Conservation (phyloP, 2,113 vertebrate genomes). For the human (Homo sapiens) region DNA sequence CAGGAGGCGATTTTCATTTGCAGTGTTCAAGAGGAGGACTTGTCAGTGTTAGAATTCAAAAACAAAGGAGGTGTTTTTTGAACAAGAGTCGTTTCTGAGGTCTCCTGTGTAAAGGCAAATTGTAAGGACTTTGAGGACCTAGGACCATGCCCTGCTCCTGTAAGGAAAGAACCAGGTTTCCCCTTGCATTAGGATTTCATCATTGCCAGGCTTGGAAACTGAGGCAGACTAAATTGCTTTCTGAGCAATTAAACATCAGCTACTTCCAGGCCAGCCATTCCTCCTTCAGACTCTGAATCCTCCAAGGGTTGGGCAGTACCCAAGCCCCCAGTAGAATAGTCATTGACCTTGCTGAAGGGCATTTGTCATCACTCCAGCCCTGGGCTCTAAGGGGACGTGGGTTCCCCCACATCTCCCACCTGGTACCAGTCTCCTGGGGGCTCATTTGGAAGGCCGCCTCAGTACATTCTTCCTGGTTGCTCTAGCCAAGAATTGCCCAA, state of each 20-base stretch:
- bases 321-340: not conserved
- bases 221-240: not conserved
- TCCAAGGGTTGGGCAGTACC: not conserved
- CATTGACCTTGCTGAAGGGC: not conserved
- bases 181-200: not conserved
- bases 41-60: not conserved
- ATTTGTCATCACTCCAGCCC: not conserved
- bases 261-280: not conserved
- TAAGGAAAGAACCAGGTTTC: not conserved
- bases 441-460: not conserved
- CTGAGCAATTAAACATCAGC: not conserved
- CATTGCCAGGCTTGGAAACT: not conserved
- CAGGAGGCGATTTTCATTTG: not conserved
- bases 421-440: not conserved
- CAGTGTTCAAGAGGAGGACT: not conserved
- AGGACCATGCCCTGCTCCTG: accelerated
- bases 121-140: not conserved
- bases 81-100: not conserved
- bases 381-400: not conserved
- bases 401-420: accelerated
- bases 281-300: not conserved
- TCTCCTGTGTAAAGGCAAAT: not conserved
- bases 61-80: not conserved
- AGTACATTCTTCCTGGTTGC: not conserved
- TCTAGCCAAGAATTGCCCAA: not conserved